These are phyloP conservation scores for Pseudomyrmex dendroicus DNA, from an alignment of 1,140 invertebrate genomes.

Conservation along the genomic window DNA sequence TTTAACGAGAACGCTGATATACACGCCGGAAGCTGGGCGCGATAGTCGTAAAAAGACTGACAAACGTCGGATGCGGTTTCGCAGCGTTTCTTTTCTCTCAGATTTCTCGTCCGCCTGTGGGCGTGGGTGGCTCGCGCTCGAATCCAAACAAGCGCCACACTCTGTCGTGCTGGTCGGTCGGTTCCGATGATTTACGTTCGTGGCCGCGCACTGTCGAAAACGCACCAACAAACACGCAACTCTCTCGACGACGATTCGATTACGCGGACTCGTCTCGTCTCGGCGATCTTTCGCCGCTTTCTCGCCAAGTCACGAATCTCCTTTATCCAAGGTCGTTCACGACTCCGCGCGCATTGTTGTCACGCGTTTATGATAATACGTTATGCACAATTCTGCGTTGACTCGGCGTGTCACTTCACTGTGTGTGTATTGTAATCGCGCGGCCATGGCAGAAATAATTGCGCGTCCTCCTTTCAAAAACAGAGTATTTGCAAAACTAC, in stretches of 20 bases:
- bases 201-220: not conserved
- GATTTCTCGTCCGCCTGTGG: not conserved
- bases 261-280: not conserved
- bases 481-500: not conserved
- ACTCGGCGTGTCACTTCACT: not conserved
- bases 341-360: conserved; percentile 28
- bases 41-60: conserved; percentile 63
- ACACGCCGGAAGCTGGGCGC: conserved; percentile 54
- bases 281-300: conserved; percentile 18
- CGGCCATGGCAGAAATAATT: not conserved
- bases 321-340: not conserved
- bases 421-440: not conserved
- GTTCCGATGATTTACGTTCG: conserved; percentile 19
- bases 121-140: conserved; percentile 13
- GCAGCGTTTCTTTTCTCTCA: conserved; percentile 10
- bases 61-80: conserved; percentile 47
- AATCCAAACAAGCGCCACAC: conserved; percentile 10
- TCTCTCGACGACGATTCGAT: conserved; percentile 9
- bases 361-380: conserved; percentile 34
- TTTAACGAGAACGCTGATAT: conserved; percentile 48
- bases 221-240: not conserved
- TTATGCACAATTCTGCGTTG: not conserved
- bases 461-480: not conserved
- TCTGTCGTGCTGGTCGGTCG: not conserved
- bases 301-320: conserved; percentile 5